Base-by-base conservation (phyloP, 2,888 invertebrate species). In the Ornithoptera priamus region DNA sequence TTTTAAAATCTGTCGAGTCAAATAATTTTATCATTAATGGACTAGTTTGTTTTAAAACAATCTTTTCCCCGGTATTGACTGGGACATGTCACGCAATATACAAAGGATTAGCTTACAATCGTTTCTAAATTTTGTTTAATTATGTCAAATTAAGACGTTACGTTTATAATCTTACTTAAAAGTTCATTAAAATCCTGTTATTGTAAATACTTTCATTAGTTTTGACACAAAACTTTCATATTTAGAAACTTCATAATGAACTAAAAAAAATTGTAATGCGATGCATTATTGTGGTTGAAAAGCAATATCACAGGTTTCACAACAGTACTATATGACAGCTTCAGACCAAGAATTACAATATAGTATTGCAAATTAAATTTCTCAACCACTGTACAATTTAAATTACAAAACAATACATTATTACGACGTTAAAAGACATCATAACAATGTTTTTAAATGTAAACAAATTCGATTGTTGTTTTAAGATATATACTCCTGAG, bases 371-470 rank as follows among this genome's bases (percentile, higher is more conserved):
- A 24, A 36, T 50, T 12, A 22, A 22, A 60, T 64, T 65, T 39
- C 56, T 3, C 24, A 24, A 69, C n/a, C 17, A 56, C 36, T 22
- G 5, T 56, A 56, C 69, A 15, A 57, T 65, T 69, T 57, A 53
- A 61, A 30, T 50, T 10, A 61, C 65, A 65, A 65, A 65, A 57
- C 65, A 65, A 46, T 5, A 36, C 53, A 56, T 50, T 65, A 69
- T 56, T n/a, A n/a, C n/a, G 18, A 42, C 15, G 36, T 22, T 36
- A 17, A 17, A n/a, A 10, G 18, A 66, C 7, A 67, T 53, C 6
- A n/a, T n/a, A 53, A n/a, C 53, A 53, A 53, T 4, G n/a, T 3
- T 53, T 53, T 53, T 53, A 53, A 6, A 53, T 8, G 24, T n/a
- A 24, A 64, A 56, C 36, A 12, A 56, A 56, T 53, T 36, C 12